Evolutionary conservation across 92 coral and sea anemone species (phyloP).

Genomic region (Scolanthus callimorphus): DNA sequence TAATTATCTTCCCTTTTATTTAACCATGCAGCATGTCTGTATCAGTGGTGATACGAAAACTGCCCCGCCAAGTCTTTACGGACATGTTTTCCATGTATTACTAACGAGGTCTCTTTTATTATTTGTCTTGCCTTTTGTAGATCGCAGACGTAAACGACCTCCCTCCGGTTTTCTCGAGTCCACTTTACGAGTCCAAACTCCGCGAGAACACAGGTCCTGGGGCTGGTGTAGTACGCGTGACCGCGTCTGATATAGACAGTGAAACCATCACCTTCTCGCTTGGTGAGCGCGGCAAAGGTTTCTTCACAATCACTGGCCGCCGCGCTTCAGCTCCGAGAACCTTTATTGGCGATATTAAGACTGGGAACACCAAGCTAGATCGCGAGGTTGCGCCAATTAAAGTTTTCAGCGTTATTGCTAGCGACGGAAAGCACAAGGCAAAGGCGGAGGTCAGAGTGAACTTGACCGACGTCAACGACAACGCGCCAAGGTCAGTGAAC

Average conservation of each 20-base stretch:
- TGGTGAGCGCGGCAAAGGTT: constrained; percentile 31
- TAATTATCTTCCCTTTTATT: too few species aligned
- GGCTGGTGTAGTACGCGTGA: constrained; percentile 40
- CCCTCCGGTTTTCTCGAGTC: constrained; percentile 48
- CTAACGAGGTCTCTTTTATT: too few species aligned
- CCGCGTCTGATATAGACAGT: constrained; percentile 64
- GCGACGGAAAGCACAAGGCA: constrained; percentile 40
- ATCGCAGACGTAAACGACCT: constrained; percentile 57
- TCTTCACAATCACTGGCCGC: constrained; percentile 13
- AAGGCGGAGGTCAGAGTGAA: constrained; percentile 47
- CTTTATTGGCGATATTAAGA: constrained; percentile 44
- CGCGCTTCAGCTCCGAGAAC: constrained; percentile 14
- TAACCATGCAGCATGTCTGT: too few species aligned
- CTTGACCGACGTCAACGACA: constrained; percentile 59
- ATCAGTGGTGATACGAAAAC: too few species aligned
- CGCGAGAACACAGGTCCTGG: constrained; percentile 49
- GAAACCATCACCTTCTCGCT: constrained; percentile 20
- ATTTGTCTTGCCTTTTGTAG: too few species aligned
- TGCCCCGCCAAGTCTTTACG: too few species aligned
- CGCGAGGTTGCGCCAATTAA: constrained; percentile 44
- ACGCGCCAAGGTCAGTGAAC: constrained; percentile 50
- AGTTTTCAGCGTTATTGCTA: constrained; percentile 53
- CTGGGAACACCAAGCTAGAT: constrained; percentile 47
- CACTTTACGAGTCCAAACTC: constrained; percentile 39
- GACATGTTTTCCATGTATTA: too few species aligned